Base-by-base conservation (phyloP, 2,113 vertebrate genomes). In the Brachionichthys hirsutus region DNA sequence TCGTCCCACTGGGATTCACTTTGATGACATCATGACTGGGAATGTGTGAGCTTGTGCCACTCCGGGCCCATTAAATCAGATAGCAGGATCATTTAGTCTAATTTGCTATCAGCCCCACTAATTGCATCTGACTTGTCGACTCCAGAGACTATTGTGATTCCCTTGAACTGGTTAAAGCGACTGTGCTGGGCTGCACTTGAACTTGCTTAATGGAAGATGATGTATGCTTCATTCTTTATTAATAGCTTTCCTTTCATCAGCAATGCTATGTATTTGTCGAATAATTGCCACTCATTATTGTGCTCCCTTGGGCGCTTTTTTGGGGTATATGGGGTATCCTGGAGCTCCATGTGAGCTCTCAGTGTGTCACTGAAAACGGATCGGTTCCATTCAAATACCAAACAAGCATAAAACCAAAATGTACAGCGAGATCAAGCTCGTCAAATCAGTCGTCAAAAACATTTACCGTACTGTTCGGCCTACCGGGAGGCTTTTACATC, bases 91-190 rank as follows among this genome's bases (percentile, higher is more conserved):
- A 86, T 89, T 87, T 85, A 62, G 58, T 81, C 73, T 90, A 88
- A 91, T 91, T 90, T 86, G 77, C 85, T 83, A 85, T 90, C 88
- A 82, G 79, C 87, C 73, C 55, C 69, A 54, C 83, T 91, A 88
- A 91, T 91, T 85, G 85, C 73, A 82, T 85, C 69, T 86, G 89
- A 89, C 85, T n/a, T 85, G 79, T 64, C 47, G 74, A 66, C 87
- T 85, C 84, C 42, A 12, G 74, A 80, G 88, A 85, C 76, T 64
- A 79, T 73, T 78, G 74, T 81, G 81, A 87, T 88, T 82, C 76
- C 62, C 67, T 72, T 85, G 82, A 89, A 84, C 84, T 69, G 83
- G 77, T 83, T 82, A 82, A 87, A 88, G 84, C 81, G 83, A 80
- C 71, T 81, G 80, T 76, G 86, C 89, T 85, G 80, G 77, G 74